These are phyloP conservation scores for Xestia c-nigrum DNA, from an alignment of 2,888 invertebrate genomes.

Conservation along the genomic window DNA sequence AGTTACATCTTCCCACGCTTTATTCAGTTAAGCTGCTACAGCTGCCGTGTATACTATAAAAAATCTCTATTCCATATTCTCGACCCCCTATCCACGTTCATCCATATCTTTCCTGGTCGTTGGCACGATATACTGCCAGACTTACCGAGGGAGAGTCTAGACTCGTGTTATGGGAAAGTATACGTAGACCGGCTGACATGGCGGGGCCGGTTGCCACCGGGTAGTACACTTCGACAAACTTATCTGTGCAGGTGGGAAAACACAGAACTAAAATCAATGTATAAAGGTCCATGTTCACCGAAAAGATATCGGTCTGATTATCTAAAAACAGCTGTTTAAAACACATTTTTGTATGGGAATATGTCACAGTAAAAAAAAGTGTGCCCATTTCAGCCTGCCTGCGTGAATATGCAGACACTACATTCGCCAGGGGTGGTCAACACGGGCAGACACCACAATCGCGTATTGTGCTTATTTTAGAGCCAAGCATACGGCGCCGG, in stretches of 20 bases:
- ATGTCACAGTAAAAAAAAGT: conserved; percentile 12
- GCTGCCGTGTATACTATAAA: not conserved
- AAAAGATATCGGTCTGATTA: too few relatives aligned
- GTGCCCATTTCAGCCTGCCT: conserved; percentile 12
- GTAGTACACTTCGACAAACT: too few relatives aligned
- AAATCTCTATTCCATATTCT: conserved; percentile 1
- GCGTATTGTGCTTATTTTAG: conserved; percentile 51
- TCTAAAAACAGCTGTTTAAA: too few relatives aligned
- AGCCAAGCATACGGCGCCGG: not conserved
- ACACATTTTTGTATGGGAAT: too few relatives aligned
- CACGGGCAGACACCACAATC: conserved; percentile 34
- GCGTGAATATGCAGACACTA: conserved; percentile 28
- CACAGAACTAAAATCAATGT: too few relatives aligned
- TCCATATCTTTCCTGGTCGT: conserved; percentile 1
- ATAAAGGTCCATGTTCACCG: too few relatives aligned
- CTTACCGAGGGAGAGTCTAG: conserved; percentile 38
- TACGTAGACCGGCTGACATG: conserved; percentile 6
- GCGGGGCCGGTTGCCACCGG: not conserved
- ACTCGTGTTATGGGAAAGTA: conserved; percentile 17
- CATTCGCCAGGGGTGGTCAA: conserved; percentile 51
- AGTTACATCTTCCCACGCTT: too few relatives aligned
- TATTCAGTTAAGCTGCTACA: not conserved
- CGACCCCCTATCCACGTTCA: not conserved
- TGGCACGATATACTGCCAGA: conserved; percentile 27
- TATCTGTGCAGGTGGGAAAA: too few relatives aligned